phyloP scores from a whole-genome alignment of 2,113 vertebrate species.

The Equus quagga region DNA sequence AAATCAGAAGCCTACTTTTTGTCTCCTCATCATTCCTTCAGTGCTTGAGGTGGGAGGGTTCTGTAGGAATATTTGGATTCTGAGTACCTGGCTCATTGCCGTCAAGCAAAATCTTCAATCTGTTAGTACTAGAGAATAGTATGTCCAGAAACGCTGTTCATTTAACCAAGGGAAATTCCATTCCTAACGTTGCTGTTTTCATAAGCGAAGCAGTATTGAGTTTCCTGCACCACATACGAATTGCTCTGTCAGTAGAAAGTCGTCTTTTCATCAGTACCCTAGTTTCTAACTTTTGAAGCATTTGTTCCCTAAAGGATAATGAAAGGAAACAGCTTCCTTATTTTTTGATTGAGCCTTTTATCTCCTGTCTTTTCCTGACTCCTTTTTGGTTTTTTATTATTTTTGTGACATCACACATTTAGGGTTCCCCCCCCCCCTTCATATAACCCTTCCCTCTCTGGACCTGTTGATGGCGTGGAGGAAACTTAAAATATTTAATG shows the following conservation, averaged over 20 bases:
- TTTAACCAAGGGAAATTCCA: conserved; percentile 51
- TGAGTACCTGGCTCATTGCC: background rate
- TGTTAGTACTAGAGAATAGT: background rate
- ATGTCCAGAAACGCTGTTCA: background rate
- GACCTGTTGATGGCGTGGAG: background rate
- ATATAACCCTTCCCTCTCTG: background rate
- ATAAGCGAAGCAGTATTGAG: background rate
- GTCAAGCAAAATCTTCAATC: background rate
- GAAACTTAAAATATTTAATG: background rate
- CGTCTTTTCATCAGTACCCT: background rate
- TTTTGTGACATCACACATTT: background rate
- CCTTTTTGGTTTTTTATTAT: background rate
- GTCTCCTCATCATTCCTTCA: background rate
- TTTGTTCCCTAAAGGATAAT: background rate
- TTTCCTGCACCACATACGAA: background rate
- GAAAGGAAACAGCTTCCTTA: background rate
- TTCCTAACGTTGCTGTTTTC: conserved; percentile 2
- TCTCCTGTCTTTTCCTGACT: background rate
- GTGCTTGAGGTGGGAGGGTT: background rate
- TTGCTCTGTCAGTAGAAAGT: conserved; percentile 15
- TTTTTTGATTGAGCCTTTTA: background rate
- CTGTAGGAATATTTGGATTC: background rate
- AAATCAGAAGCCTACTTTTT: background rate
- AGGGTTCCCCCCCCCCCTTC: background rate
- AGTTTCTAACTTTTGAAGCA: background rate